Conservation (phyloP, 2,888 invertebrate genomes). For the Dascillus cervinus region DNA sequence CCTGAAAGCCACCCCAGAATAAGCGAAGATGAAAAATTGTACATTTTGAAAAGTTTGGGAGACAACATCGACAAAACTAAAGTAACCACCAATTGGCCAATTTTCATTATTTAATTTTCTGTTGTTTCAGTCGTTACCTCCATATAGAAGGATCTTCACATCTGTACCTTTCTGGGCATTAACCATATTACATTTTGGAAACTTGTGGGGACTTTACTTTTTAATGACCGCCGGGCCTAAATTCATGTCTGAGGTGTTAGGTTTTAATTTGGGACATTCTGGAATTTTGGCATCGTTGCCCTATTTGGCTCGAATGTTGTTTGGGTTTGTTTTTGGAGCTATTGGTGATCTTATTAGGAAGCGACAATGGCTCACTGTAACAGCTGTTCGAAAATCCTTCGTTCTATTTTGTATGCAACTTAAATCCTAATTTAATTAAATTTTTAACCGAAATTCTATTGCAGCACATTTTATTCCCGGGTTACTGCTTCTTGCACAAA, state of each 20-base stretch:
- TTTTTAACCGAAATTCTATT: slow-evolving; percentile 21
- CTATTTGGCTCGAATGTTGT: slow-evolving; percentile 59
- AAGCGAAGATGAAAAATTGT: slow-evolving; percentile 41
- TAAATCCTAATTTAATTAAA: not conserved
- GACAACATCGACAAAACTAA: slow-evolving; percentile 44
- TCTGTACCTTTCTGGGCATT: slow-evolving; percentile 66
- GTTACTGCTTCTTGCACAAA: slow-evolving; percentile 46
- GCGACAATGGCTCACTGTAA: slow-evolving; percentile 42
- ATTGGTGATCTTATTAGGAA: slow-evolving; percentile 57
- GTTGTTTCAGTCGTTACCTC: slow-evolving; percentile 55
- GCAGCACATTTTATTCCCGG: slow-evolving; percentile 44
- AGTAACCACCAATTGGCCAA: slow-evolving; percentile 3
- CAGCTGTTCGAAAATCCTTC: slow-evolving; percentile 58
- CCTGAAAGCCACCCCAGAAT: slow-evolving; percentile 51
- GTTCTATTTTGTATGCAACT: slow-evolving; percentile 53
- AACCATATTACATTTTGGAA: slow-evolving; percentile 62
- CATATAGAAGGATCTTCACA: slow-evolving; percentile 52
- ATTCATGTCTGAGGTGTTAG: slow-evolving; percentile 63
- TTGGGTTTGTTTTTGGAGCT: slow-evolving; percentile 64
- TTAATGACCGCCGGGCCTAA: slow-evolving; percentile 69
- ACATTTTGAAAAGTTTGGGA: slow-evolving; percentile 52
- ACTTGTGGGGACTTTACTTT: slow-evolving; percentile 69
- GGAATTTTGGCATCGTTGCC: slow-evolving; percentile 64
- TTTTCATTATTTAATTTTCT: slow-evolving; percentile 13
- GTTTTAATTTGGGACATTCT: slow-evolving; percentile 62